Percentiles rank a stretch among this genome's conserved stretches.
These are phyloP conservation scores for Enteromius radiatus DNA, from an alignment of 2,797 vertebrate genomes.

Conservation along the genomic window DNA sequence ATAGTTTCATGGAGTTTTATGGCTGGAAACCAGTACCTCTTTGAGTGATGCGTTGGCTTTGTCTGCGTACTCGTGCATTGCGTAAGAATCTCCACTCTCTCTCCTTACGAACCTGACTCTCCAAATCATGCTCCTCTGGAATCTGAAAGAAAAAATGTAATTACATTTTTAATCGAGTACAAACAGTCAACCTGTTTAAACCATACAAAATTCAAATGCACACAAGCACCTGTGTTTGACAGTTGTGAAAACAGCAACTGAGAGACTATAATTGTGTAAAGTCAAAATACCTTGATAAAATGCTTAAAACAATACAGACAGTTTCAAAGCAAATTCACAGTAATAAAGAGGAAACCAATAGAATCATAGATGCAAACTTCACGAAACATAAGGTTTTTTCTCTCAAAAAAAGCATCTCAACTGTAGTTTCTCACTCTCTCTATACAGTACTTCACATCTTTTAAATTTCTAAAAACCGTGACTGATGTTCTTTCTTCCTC, in stretches of 20 bases:
- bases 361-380: neutral
- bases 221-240: neutral
- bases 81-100: conserved; percentile 95
- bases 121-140: conserved; percentile 94
- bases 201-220: neutral
- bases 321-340: neutral
- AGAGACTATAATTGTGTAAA: neutral
- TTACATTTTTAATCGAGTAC: neutral
- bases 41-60: conserved; percentile 88
- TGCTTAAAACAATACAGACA: neutral
- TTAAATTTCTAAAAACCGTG: neutral
- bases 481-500: neutral
- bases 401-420: neutral
- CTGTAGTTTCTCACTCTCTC: neutral
- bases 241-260: neutral
- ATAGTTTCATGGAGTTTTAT: neutral
- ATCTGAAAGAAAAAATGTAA: conserved; percentile 75
- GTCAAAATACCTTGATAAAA: neutral
- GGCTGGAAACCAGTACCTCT: conserved; percentile 75
- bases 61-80: conserved; percentile 86
- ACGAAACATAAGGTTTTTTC: neutral
- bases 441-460: neutral
- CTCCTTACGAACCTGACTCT: conserved; percentile 95
- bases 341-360: neutral
- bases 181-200: neutral